These are phyloP conservation scores for Semicossyphus pulcher DNA, from an alignment of 2,113 vertebrate genomes.

Conservation along the genomic window DNA sequence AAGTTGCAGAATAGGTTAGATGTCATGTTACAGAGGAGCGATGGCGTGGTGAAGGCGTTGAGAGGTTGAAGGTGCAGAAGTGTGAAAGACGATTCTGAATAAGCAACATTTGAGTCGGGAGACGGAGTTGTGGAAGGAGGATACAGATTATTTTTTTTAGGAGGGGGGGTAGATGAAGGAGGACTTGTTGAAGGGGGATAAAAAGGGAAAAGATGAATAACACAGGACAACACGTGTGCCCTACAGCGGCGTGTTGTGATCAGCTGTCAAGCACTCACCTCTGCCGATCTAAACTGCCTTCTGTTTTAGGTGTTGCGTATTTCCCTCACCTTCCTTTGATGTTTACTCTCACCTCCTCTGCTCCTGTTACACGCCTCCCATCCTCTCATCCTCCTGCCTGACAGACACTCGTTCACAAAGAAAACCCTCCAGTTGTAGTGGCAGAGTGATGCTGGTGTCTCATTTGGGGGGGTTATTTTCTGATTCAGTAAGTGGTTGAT, in stretches of 20 bases:
- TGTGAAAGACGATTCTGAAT: conserved; percentile 45
- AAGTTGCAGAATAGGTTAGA: conserved; percentile 11
- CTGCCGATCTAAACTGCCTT: conserved; percentile 43
- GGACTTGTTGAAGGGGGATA: conserved; percentile 36
- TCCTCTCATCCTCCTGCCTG: conserved; percentile 21
- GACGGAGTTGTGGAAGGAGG: conserved; percentile 39
- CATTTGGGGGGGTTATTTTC: conserved; percentile 22
- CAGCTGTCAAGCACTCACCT: conserved; percentile 57
- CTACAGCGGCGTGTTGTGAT: conserved; percentile 56
- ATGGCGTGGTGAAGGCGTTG: not conserved
- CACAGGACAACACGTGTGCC: conserved; percentile 53
- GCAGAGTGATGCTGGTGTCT: not conserved
- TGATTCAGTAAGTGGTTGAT: conserved; percentile 3
- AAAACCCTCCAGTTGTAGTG: conserved; percentile 7
- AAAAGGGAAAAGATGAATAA: conserved; percentile 53
- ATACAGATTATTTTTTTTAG: conserved; percentile 1
- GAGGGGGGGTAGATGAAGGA: not conserved
- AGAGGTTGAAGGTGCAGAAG: conserved; percentile 39
- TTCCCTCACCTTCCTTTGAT: conserved; percentile 63
- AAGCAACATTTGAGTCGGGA: conserved; percentile 40
- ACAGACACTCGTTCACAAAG: conserved; percentile 22
- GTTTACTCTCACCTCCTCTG: conserved; percentile 49
- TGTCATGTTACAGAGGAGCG: not conserved
- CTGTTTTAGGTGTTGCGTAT: conserved; percentile 35
- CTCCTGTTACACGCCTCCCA: conserved; percentile 21